These are phyloP conservation scores for Hydropotes inermis DNA, from an alignment of 2,113 vertebrate genomes.

Conservation along the genomic window DNA sequence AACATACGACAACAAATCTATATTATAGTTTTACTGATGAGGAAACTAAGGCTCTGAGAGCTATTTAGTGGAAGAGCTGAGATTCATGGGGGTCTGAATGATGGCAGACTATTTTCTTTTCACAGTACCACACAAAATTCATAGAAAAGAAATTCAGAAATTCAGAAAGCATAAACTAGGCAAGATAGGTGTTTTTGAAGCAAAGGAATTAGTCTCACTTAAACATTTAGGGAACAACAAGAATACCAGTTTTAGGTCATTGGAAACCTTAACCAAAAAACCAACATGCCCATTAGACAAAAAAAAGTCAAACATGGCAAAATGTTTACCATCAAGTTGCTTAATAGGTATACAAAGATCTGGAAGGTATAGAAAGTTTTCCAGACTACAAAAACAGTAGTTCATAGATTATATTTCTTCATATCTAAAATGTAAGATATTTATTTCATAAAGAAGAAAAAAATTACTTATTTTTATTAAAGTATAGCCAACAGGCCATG, in stretches of 20 bases:
- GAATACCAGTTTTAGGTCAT: background rate
- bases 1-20: background rate
- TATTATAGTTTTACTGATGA: background rate
- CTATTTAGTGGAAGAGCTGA: background rate
- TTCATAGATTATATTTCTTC: background rate
- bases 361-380: background rate
- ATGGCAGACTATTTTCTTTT: background rate
- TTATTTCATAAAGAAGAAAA: conserved; percentile 22
- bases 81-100: background rate
- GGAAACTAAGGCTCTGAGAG: background rate
- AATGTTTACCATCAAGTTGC: background rate
- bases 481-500: background rate
- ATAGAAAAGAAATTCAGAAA: background rate
- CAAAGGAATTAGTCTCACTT: conserved; percentile 1
- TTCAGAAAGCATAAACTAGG: background rate
- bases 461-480: conserved; percentile 47
- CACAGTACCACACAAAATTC: background rate
- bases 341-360: background rate
- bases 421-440: background rate
- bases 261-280: background rate
- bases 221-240: background rate
- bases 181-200: background rate
- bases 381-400: background rate
- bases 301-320: background rate
- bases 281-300: background rate